Evolutionary conservation across 2,888 invertebrate genomes (phyloP).

Genomic region (Brachypterus glaber): DNA sequence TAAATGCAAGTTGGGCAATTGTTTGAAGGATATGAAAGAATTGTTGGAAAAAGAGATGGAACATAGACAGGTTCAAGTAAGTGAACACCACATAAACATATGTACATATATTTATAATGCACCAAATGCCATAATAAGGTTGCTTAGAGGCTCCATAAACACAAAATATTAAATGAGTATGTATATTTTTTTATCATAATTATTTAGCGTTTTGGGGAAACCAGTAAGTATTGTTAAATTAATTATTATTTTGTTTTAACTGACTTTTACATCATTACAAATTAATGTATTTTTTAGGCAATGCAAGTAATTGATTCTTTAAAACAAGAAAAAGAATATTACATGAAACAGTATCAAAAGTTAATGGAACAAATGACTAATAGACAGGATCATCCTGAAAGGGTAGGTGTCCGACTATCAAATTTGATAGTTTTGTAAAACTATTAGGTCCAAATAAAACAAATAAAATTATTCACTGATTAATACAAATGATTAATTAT

Average conservation of each 20-base stretch:
- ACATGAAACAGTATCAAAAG: constrained; percentile 42
- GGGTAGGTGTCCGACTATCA: constrained; percentile 26
- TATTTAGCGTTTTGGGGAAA: too few relatives aligned
- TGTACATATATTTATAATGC: too few relatives aligned
- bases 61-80: constrained; percentile 21
- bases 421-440: constrained; percentile 8
- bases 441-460: too few relatives aligned
- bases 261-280: too few relatives aligned
- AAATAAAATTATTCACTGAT: too few relatives aligned
- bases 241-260: constrained; percentile 6
- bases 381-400: constrained; percentile 27
- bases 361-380: constrained; percentile 37
- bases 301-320: constrained; percentile 25
- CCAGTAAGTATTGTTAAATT: too few relatives aligned
- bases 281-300: constrained; percentile 18
- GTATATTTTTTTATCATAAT: too few relatives aligned
- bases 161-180: too few relatives aligned
- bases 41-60: constrained; percentile 30
- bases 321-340: constrained; percentile 43
- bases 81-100: too few relatives aligned
- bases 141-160: too few relatives aligned
- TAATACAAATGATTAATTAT: too few relatives aligned
- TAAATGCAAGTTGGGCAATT: constrained; percentile 26
- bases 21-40: constrained; percentile 27
- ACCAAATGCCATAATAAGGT: too few relatives aligned